A percentile compares a stretch with the other conserved stretches of the same genome.
phyloP scores from a whole-genome alignment of 2,797 vertebrate genomes.

The Poeciliopsis infans region DNA sequence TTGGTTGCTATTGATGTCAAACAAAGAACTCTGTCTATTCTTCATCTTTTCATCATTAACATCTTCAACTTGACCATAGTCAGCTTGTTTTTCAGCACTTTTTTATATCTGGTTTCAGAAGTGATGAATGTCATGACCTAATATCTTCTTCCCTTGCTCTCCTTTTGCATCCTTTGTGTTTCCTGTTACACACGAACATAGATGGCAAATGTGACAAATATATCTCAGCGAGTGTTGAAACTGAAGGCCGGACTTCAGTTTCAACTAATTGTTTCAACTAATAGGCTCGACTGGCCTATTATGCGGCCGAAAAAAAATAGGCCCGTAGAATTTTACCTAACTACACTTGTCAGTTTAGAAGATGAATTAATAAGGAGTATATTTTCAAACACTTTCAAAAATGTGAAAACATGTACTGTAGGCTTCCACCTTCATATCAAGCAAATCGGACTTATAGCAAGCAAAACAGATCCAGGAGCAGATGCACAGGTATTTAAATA shows the following conservation, averaged over 20 bases:
- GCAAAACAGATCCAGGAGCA: slow-evolving; percentile 57
- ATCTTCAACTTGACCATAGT: slow-evolving; percentile 48
- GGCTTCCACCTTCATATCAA: not conserved
- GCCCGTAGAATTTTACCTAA: slow-evolving; percentile 3
- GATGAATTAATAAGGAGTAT: slow-evolving; percentile 1
- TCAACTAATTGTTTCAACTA: too few species aligned
- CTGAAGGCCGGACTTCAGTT: slow-evolving; percentile 22
- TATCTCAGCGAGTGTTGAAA: slow-evolving; percentile 25
- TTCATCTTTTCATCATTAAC: slow-evolving; percentile 43
- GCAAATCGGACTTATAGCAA: slow-evolving; percentile 39
- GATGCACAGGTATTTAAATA: slow-evolving; percentile 80
- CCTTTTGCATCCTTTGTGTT: slow-evolving; percentile 17
- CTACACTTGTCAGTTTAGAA: slow-evolving; percentile 7
- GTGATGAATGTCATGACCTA: slow-evolving; percentile 44
- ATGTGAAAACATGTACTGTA: not conserved
- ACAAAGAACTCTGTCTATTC: slow-evolving; percentile 61
- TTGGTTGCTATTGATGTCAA: slow-evolving; percentile 63
- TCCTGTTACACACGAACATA: slow-evolving; percentile 1
- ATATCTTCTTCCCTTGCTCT: slow-evolving; percentile 7
- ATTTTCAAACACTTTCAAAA: not conserved
- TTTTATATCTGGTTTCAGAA: slow-evolving; percentile 54
- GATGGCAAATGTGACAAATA: slow-evolving; percentile 33
- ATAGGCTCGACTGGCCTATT: not conserved
- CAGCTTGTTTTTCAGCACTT: slow-evolving; percentile 37
- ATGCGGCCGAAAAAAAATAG: slow-evolving; percentile 9